Evolutionary conservation across 2,888 invertebrate genomes (phyloP), one percentile per base, ranked within the genome.

Genomic region (Ligdia adustata): DNA sequence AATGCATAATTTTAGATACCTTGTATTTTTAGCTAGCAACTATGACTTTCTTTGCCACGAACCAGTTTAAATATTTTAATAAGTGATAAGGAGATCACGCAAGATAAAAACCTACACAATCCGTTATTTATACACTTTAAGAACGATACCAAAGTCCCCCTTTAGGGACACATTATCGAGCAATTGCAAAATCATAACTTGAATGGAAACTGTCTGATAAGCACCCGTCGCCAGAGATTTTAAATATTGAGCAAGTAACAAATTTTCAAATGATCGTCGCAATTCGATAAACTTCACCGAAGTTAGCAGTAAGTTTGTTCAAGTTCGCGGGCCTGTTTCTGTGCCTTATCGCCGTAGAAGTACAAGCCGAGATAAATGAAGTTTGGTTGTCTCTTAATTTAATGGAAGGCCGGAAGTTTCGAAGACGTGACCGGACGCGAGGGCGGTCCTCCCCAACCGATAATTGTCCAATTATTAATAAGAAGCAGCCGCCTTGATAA

Each of bases 361-460:
- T 84, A 86, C 86, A 86, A 80, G 80, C 80, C 72, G 82, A 88
- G 88, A 87, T 89, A 88, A 89, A 88, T 87, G 81, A 88, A 88
- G 82, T 86, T 87, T 79, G 80, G 79, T 83, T 81, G 82, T n/a
- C 85, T 85, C 83, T 82, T 86, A 86, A 88, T 87, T 88, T 87
- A 87, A 86, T 86, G 82, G 82, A 67, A 72, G 72, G 77, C 68
- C 75, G 79, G 81, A 83, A 87, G 82, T 85, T 84, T 69, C 64
- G 71, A 64, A 73, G 75, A 82, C 84, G 83, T 82, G 85, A 80
- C 82, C 79, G 76, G 79, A 76, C 66, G 64, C 64, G 52, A 54
- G 60, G 66, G 69, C 63, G 57, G 64, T 58, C 63, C 60, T 64
- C 70, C 69, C 61, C 63, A 57, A 60, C 68, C 77, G 76, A 79